These are phyloP conservation scores for Danio aesculapii DNA, from an alignment of 2,797 vertebrate species.

Conservation along the genomic window DNA sequence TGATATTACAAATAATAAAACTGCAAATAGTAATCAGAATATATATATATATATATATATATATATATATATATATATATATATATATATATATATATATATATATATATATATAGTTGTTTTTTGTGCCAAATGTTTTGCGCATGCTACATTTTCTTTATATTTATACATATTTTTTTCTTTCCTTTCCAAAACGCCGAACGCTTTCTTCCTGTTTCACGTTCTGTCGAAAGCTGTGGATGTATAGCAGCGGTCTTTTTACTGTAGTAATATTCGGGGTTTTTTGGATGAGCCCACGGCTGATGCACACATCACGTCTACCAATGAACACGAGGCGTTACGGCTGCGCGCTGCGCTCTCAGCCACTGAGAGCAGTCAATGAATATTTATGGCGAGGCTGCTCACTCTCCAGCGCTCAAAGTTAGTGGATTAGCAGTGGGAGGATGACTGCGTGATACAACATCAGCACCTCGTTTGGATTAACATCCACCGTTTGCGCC, in stretches of 20 bases:
- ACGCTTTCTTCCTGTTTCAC: neutral
- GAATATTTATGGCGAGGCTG: conserved; percentile 67
- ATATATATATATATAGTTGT: no score
- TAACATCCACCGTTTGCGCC: conserved; percentile 61
- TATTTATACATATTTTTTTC: no score
- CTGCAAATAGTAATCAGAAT: no score
- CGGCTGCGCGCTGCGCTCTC: conserved; percentile 68
- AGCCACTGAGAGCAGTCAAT: conserved; percentile 65
- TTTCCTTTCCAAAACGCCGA: no score
- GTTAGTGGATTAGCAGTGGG: conserved; percentile 65
- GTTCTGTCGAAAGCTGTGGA: conserved; percentile 62
- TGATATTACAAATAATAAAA: no score
- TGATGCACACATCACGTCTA: conserved; percentile 72
- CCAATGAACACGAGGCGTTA: conserved; percentile 71
- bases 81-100: no score
- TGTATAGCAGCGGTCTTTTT: conserved; percentile 63
- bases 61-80: no score
- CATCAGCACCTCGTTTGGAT: conserved; percentile 55
- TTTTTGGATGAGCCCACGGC: conserved; percentile 78
- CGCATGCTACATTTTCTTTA: no score
- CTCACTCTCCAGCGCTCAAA: conserved; percentile 71
- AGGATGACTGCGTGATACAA: conserved; percentile 54
- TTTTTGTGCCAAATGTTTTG: no score
- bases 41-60: no score
- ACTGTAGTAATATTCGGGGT: conserved; percentile 61